Evolutionary conservation across 2,113 vertebrate genomes (phyloP), one percentile per base, ranked within the genome.

Genomic region (Todiramphus chloris): DNA sequence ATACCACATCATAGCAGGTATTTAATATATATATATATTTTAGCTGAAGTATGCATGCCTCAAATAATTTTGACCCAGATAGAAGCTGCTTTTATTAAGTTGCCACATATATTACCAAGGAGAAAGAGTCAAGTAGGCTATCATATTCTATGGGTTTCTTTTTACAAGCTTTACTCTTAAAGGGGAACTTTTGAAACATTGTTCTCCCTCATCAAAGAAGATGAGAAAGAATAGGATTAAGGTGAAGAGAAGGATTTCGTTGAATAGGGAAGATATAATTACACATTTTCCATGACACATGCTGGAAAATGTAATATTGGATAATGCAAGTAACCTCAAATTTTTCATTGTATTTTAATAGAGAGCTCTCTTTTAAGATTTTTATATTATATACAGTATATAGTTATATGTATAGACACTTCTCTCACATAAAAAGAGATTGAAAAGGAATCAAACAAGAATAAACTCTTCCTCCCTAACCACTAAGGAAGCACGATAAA

Each of bases 401-500:
- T 60, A 91, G 88, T 86, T 90, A 77, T 56, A 94, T 28, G 69
- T 96, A 93, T 91, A 96, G 91, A 73, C 67, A 87, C 69, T 96
- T 90, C 60, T 95, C 39, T 93, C 90, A 90, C 91, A 96, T 86
- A 69, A 84, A 95, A 96, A 67, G 95, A 85, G 73, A 33, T 24
- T 62, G 88, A 96, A 95, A 94, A 96, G 53, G 91, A 97, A 97
- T 96, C 73, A 97, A 94, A 97, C 69, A 89, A 91, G 94, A 97
- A 94, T 93, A 94, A 95, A 96, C 69, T 95, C 92, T 97, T 97
- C 78, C 78, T 82, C 79, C 78, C 96, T 93, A 97, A 92, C 94
- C 96, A 97, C 92, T 94, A 94, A 96, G 93, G 90, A 97, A 96
- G 89, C 81, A 72, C 41, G 94, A 97, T 93, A 97, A 95, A 96